Base-by-base conservation (phyloP, 2,113 vertebrate genomes). In the Odocoileus virginianus region DNA sequence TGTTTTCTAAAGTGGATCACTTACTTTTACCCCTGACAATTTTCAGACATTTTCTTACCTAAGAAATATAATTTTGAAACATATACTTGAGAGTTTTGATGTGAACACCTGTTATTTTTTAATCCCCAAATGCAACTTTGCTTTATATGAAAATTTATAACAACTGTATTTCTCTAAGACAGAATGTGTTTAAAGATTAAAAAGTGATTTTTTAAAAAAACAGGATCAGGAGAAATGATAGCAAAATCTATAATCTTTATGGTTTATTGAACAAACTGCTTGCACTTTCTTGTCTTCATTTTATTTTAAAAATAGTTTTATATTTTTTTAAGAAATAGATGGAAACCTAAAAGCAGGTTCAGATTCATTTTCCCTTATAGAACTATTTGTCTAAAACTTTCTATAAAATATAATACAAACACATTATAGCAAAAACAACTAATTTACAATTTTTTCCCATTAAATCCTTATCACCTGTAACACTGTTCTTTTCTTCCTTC, bases 31-130 rank as follows among this genome's bases (percentile, higher is more conserved):
- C 2, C 2, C 54, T 7, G 47, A 83, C 36, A 40, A 91, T 79
- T 84, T 82, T 96, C 54, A 90, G 12, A 50, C 30, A 86, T 86
- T 95, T 94, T 78, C 30, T 88, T 89, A 50, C 9, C 83, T 61
- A 94, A 89, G 83, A 97, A 88, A 79, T 47, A 61, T 12, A 97
- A 91, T 95, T 97, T 96, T 79, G 6, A 92, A 96, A 52, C 79
- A 83, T 27, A 30, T 9, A 25, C 81, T 50, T 85, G 14, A 93
- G 81, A 36, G 5, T 58, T 96, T 93, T 84, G 12, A 92, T 90
- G 15, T 64, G 16, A 95, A 13, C 6, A 57, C 79, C 43, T 94
- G 7, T 64, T 78, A 87, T 79, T 85, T 60, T 47, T 61, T 74
- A 94, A 97, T 87, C 11, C 58, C 27, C 71, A 83, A 36, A 64